Evolutionary conservation across 2,888 invertebrate genomes (phyloP), one percentile per base, ranked within the genome.

Genomic region (Uloborus plumipes): DNA sequence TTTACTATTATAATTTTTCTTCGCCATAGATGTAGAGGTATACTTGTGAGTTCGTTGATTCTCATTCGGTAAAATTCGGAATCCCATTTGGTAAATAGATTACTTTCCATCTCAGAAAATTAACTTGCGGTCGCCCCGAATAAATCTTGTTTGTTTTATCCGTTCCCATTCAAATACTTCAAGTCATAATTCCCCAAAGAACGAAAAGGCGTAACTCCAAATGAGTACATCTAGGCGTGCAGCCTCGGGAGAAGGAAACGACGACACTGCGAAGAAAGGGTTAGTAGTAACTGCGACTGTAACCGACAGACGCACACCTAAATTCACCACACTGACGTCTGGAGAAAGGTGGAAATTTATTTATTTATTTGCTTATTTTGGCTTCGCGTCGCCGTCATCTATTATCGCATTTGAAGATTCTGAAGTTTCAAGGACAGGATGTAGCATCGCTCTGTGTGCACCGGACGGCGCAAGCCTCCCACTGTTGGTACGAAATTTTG

Each of bases 341-440:
- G 72, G 61, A 72, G 61, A 59, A 47, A 49, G 47, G 39, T 39
- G 39, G 39, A 6, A 9, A 39, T 39, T 39, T 39, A 39, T 39
- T 39, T 39, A 39, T 39, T 39, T 39, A 39, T 39, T 11, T 2
- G 9, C 39, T 39, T 39, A 39, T 49, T 59, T 71, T 18, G 50
- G 22, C 62, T 51, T 26, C 49, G 70, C 22, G 59, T 62, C 61
- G 51, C 49, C 59, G 49, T 53, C 39, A 39, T 39, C 39, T 39
- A 73, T 65, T 51, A 62, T 65, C 20, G 20, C 31, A 73, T 51
- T 51, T 61, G 51, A 51, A 49, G n/a, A 20, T 14, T 66, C 66
- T 20, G 39, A 49, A 3, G n/a, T 67, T 75, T 20, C 76, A 76
- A 76, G 76, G 69, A 22, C 66, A 66, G 66, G 66, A 66, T 49